Evolutionary conservation across 2,797 vertebrate genomes (phyloP), one percentile per base, ranked within the genome.

Genomic region (Mastacembelus armatus): DNA sequence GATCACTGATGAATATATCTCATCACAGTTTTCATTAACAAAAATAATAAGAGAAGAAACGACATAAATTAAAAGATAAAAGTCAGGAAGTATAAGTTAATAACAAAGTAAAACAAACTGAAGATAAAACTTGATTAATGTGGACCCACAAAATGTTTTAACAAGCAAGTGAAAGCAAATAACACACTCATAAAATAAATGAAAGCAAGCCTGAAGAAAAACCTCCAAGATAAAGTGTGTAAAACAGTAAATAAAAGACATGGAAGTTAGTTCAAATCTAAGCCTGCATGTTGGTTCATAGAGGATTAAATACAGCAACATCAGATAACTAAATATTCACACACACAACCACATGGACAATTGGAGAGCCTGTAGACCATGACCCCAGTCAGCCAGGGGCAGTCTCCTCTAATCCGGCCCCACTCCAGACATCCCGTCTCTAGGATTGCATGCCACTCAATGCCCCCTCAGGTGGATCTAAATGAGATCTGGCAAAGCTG

Each of bases 401-500:
- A 80, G 57, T 71, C 71, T 67, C 27, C 45, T 81, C 57, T 87
- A 90, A 92, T 91, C 88, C 82, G 64, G 76, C 76, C 59, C 78
- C 67, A 76, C 43, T 65, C 80, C 76, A 89, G 87, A 88, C 78
- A 84, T 71, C 67, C 69, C 62, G 74, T 90, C 86, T 88, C 84
- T 76, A 51, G 66, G 76, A 71, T 67, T 76, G 57, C 81, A 80
- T 66, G 36, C 73, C 74, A 84, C 79, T 83, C 36, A 40, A 60
- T 80, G 82, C 66, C 74, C 78, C 75, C 67, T 80, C 75, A 80
- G 84, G 84, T 88, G 82, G 89, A 92, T 90, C 76, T 86, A 89
- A 91, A 91, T 90, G 58, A 91, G 77, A 90, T 82, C 83, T 85
- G 88, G 71, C 85, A 89, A 90, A 92, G 81, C 85, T 12, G 62